Conservation (phyloP, 2,797 vertebrate genomes). For the Epinephelus coioides region DNA sequence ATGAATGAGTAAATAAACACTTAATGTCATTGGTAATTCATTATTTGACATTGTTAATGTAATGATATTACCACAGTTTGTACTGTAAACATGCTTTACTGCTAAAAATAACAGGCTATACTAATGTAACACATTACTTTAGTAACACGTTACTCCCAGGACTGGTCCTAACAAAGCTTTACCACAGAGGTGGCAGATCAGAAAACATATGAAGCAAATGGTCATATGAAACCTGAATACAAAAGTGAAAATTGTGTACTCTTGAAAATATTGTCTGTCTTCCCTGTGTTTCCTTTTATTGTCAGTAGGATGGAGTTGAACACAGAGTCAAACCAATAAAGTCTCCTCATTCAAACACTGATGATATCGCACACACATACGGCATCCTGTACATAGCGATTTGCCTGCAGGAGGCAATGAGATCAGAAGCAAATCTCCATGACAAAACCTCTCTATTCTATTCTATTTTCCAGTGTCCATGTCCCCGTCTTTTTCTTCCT, state of each 20-base stretch:
- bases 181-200: too few species aligned
- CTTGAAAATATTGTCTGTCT: not conserved
- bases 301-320: not conserved
- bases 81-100: too few species aligned
- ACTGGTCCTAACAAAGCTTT: not conserved
- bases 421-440: not conserved
- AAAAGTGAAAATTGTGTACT: not conserved
- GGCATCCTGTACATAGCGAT: not conserved
- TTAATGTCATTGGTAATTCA: too few species aligned
- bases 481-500: conserved; percentile 14
- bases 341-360: not conserved
- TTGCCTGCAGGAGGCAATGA: not conserved
- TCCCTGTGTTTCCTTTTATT: not conserved
- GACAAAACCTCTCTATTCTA: not conserved
- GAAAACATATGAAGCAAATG: too few species aligned
- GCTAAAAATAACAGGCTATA: not conserved
- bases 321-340: not conserved
- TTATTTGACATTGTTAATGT: too few species aligned
- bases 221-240: not conserved
- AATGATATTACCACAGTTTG: too few species aligned
- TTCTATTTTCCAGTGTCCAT: conserved; percentile 12
- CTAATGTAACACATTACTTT: too few species aligned
- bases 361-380: not conserved
- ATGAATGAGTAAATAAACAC: too few species aligned
- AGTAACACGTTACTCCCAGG: too few species aligned